Conservation (phyloP, 2,797 vertebrate species). For the Labroides dimidiatus region DNA sequence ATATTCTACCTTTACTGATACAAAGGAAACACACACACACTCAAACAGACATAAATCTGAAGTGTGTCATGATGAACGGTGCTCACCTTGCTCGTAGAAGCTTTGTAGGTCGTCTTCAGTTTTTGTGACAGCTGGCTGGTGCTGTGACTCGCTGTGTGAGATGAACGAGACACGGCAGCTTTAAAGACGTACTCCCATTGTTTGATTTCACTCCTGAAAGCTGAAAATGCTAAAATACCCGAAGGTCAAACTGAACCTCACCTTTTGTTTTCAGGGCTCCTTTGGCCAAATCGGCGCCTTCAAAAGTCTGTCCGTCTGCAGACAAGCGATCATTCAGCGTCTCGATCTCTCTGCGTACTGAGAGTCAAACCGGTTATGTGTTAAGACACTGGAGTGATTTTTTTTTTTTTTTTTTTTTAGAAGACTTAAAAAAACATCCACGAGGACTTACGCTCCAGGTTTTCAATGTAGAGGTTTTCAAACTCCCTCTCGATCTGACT, state of each 20-base stretch:
- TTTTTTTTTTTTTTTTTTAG: too few relatives aligned
- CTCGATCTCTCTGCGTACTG: conserved; percentile 96
- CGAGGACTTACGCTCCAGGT: conserved; percentile 91
- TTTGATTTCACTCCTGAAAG: background rate
- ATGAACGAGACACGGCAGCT: background rate
- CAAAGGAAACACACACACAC: too few relatives aligned
- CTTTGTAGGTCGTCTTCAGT: conserved; percentile 99
- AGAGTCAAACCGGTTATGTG: conserved; percentile 14
- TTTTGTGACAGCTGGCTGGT: conserved; percentile 99
- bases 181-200: background rate
- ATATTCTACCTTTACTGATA: too few relatives aligned
- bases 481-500: conserved; percentile 98
- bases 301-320: conserved; percentile 91
- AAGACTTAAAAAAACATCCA: too few relatives aligned
- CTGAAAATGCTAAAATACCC: background rate
- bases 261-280: conserved; percentile 98
- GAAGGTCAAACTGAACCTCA: conserved; percentile 55
- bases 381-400: background rate
- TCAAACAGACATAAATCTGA: too few relatives aligned
- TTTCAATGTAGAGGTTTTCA: conserved; percentile 98
- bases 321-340: conserved; percentile 94
- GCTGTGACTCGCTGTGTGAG: conserved; percentile 92
- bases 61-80: too few relatives aligned
- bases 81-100: conserved; percentile 98
- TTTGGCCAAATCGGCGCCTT: conserved; percentile 95